Percentiles rank a stretch among this genome's conserved stretches.
These are phyloP conservation scores for Halcyon chelicuti DNA, from an alignment of 2,797 vertebrate genomes.

Conservation along the genomic window DNA sequence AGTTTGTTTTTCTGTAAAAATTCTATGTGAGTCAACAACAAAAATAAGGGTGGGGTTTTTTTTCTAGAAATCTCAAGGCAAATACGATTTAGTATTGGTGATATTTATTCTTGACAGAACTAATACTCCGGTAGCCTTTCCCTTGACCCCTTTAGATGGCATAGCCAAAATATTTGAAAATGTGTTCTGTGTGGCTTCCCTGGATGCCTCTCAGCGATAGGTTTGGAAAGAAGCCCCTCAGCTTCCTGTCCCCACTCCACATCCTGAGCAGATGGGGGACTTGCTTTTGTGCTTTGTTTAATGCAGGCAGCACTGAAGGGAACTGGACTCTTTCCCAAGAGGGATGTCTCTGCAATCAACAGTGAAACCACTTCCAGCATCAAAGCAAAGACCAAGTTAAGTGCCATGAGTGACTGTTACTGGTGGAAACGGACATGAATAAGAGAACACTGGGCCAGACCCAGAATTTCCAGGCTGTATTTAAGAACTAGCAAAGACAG, in stretches of 20 bases:
- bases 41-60: background rate
- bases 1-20: conserved; percentile 20
- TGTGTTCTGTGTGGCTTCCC: background rate
- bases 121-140: conserved; percentile 30
- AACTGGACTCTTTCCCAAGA: background rate
- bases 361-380: background rate
- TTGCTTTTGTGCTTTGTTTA: background rate
- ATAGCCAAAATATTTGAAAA: background rate
- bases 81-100: conserved; percentile 20
- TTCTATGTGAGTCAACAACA: conserved; percentile 7
- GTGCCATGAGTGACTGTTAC: background rate
- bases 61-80: background rate
- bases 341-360: background rate
- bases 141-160: background rate
- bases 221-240: background rate
- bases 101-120: conserved; percentile 27
- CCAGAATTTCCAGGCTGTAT: background rate
- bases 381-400: background rate
- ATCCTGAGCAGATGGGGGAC: background rate
- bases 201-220: background rate
- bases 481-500: background rate
- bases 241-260: background rate
- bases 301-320: rapidly evolving
- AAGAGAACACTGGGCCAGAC: background rate
- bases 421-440: rapidly evolving